Evolutionary conservation across 1,140 invertebrate species (phyloP), one percentile per base, ranked within the genome.

Genomic region (Pseudomyrmex flavicornis): DNA sequence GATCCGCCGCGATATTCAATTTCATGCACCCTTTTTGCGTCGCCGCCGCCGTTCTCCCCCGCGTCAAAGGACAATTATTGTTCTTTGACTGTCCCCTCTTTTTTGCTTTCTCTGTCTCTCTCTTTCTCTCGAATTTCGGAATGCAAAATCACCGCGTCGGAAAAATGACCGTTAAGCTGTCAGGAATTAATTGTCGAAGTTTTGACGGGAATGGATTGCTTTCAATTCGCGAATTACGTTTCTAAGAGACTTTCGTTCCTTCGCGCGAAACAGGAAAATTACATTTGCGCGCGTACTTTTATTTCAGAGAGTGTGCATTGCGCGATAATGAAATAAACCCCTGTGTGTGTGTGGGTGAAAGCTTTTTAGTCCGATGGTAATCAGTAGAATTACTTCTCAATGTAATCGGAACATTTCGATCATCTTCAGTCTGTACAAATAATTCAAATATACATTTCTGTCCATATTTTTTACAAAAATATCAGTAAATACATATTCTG

Each of bases 131-230:
- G 70, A 52, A 46, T 63, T 82, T 82, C 13, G 17, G 2, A 13
- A 61, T 50, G 59, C 70, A 35, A 82, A 35, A 44, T 75, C 26
- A 26, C 26, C 48, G 22, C 44, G 26, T 12, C 48, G 61, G 79
- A 82, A 75, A 82, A 73, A 82, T 17, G 56, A 26, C 17, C 20
- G 48, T 46, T 15, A 61, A 54, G 54, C 69, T 52, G 72, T 82
- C 72, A 10, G 56, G 50, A 75, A 75, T 63, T 82, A 73, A 82
- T 82, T 82, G 79, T 13, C 26, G 74, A 82, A 82, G 54, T 75
- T 82, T 75, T 75, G 48, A 46, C 66, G 50, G 26, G 15, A 54
- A 58, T 10, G 15, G 22, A 75, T 35, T 75, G 10, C 46, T 80
- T 72, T 72, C 48, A 61, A 80, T 70, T 17, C 48, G 48, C 48